These are phyloP conservation scores for Dinocampus coccinellae DNA, from an alignment of 2,888 invertebrate genomes.

Conservation along the genomic window DNA sequence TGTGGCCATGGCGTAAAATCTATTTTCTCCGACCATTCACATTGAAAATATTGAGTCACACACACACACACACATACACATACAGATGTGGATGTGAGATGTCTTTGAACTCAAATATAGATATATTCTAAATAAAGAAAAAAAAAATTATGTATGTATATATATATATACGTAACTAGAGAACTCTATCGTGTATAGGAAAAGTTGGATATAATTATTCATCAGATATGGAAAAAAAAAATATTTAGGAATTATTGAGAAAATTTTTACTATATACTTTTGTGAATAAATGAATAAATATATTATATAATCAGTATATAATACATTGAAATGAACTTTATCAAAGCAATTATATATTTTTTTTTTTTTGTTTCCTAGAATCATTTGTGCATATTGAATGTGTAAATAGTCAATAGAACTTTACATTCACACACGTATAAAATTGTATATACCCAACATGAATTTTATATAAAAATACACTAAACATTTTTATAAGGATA, in stretches of 20 bases:
- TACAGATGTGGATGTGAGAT: conserved; percentile 50
- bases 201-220: conserved; percentile 29
- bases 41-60: conserved; percentile 64
- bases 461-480: conserved; percentile 35
- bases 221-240: conserved; percentile 14
- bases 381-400: too few relatives aligned
- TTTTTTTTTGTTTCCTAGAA: too few relatives aligned
- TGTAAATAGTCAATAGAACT: too few relatives aligned
- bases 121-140: conserved; percentile 57
- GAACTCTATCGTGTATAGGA: background rate
- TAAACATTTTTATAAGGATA: conserved; percentile 23
- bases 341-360: too few relatives aligned
- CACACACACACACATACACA: background rate
- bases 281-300: too few relatives aligned
- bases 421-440: too few relatives aligned
- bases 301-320: too few relatives aligned
- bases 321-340: too few relatives aligned
- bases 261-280: too few relatives aligned
- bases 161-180: background rate
- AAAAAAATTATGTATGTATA: conserved; percentile 28
- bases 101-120: conserved; percentile 64
- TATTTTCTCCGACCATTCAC: conserved; percentile 64
- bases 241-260: background rate
- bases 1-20: conserved; percentile 43
- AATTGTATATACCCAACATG: conserved; percentile 33